Conservation (phyloP, 1,140 invertebrate genomes). For the Musca domestica region DNA sequence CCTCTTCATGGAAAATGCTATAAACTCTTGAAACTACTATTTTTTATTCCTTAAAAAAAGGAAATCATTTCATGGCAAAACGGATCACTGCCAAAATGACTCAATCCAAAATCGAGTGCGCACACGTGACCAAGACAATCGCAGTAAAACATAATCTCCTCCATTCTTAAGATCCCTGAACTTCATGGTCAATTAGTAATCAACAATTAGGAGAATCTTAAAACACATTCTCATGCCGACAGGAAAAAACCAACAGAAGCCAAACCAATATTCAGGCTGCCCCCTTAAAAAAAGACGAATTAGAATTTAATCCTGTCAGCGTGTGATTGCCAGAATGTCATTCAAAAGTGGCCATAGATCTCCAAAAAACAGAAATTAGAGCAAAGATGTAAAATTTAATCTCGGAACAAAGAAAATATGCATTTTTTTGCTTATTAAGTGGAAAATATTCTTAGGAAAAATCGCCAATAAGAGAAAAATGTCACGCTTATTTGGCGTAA, state of each 20-base stretch:
- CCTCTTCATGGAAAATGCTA: too few relatives aligned
- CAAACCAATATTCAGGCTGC: neutral
- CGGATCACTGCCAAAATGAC: neutral
- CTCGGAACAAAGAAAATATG: neutral
- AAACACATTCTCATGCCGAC: neutral
- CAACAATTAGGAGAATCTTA: slow-evolving; percentile 5
- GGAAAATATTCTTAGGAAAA: slow-evolving; percentile 16
- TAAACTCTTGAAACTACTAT: too few relatives aligned
- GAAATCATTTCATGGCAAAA: neutral
- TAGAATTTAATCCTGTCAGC: slow-evolving; percentile 28
- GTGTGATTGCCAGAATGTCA: slow-evolving; percentile 21
- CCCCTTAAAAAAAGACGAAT: neutral
- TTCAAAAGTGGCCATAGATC: too few relatives aligned
- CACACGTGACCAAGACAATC: too few relatives aligned
- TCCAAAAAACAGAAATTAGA: too few relatives aligned
- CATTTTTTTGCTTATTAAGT: neutral
- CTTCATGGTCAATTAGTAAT: slow-evolving; percentile 18
- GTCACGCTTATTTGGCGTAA: slow-evolving; percentile 46
- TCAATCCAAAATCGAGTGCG: neutral
- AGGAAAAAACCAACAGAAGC: neutral
- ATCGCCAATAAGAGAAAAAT: slow-evolving; percentile 48
- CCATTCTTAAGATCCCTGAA: too few relatives aligned
- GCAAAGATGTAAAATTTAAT: too few relatives aligned
- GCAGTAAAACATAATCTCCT: too few relatives aligned
- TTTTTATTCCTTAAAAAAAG: too few relatives aligned